phyloP scores from a whole-genome alignment of 2,113 vertebrate genomes.

The Tenebrosternarchus preto region DNA sequence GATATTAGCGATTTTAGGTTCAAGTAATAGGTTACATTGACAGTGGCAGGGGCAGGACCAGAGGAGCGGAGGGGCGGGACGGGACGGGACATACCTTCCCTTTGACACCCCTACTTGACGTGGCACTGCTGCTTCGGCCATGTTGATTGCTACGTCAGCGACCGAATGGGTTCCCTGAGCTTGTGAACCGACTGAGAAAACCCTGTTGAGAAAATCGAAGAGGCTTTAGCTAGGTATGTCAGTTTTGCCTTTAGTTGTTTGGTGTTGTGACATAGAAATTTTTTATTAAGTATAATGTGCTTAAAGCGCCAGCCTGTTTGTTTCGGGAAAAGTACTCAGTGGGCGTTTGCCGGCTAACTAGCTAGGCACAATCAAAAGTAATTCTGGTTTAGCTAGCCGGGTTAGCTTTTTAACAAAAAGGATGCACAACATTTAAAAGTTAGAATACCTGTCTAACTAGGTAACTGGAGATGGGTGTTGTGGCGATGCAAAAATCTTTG shows the following conservation, averaged over 20 bases:
- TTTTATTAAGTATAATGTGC: background rate
- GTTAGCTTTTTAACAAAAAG: background rate
- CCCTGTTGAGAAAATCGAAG: background rate
- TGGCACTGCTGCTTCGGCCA: conserved; percentile 56
- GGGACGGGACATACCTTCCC: no score
- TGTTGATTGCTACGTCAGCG: conserved; percentile 57
- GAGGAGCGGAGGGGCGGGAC: no score
- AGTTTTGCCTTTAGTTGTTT: background rate
- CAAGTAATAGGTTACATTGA: no score
- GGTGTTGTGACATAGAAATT: background rate
- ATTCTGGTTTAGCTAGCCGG: no score
- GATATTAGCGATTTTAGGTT: no score
- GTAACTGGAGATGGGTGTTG: background rate
- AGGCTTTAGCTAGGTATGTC: conserved; percentile 21
- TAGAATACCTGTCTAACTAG: background rate
- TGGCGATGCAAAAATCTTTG: background rate
- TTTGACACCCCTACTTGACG: conserved; percentile 47
- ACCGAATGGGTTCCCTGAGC: background rate
- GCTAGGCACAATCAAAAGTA: background rate
- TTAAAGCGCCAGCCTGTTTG: background rate
- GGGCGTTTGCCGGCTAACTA: background rate
- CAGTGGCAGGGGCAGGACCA: no score
- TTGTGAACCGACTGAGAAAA: background rate
- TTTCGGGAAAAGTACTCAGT: background rate
- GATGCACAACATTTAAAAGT: background rate